These are phyloP conservation scores for Calidris pygmaea DNA, from an alignment of 2,113 vertebrate genomes.

Conservation along the genomic window DNA sequence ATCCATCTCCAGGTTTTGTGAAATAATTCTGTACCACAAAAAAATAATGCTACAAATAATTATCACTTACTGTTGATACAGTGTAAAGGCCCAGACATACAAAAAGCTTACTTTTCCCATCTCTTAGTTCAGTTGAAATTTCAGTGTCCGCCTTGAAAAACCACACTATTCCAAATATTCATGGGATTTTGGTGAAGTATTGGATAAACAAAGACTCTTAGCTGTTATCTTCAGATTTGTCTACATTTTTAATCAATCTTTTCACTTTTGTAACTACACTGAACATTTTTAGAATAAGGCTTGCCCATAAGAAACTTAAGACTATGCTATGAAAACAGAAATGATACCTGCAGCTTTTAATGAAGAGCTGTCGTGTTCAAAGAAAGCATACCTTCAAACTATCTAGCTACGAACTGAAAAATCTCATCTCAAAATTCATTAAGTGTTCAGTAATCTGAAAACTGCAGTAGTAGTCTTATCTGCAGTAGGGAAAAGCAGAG, in stretches of 20 bases:
- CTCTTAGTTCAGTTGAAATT: not conserved
- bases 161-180: not conserved
- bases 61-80: not conserved
- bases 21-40: not conserved
- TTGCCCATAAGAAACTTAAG: not conserved
- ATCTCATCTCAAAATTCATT: constrained; percentile 40
- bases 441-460: constrained; percentile 12
- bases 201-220: not conserved
- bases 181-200: not conserved
- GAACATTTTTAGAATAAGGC: not conserved
- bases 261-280: not conserved
- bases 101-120: not conserved
- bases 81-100: not conserved
- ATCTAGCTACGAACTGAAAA: constrained; percentile 8
- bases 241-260: not conserved
- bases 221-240: not conserved
- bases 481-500: not conserved
- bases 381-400: constrained; percentile 10
- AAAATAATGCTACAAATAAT: not conserved
- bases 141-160: not conserved
- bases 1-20: not conserved
- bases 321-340: not conserved
- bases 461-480: too few relatives aligned
- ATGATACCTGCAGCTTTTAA: not conserved
- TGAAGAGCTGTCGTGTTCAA: not conserved